These are phyloP conservation scores for Myrmecophaga tridactyla DNA, from an alignment of 2,113 vertebrate species.

Conservation along the genomic window DNA sequence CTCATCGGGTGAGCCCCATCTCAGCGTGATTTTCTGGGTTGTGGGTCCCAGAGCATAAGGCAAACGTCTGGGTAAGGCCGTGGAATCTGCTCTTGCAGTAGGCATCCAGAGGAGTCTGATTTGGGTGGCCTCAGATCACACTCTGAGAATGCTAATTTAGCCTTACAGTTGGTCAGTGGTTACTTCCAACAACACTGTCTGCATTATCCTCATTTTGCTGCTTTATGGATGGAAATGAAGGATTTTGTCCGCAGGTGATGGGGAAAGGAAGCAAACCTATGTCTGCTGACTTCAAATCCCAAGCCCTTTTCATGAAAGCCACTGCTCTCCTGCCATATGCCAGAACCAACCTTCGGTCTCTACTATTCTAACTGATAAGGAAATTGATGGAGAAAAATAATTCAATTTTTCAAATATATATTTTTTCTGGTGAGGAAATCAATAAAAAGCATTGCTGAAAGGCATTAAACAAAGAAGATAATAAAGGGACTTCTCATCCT, in stretches of 20 bases:
- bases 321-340: not conserved
- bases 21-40: not conserved
- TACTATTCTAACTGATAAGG: not conserved
- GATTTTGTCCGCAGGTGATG: not conserved
- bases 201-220: accelerated
- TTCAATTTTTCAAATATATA: not conserved
- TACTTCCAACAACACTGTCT: not conserved
- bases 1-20: not conserved
- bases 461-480: too few species aligned
- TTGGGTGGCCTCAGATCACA: too few species aligned
- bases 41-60: accelerated
- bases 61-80: not conserved
- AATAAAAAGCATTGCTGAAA: too few species aligned
- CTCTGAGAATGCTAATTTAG: too few species aligned
- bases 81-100: accelerated
- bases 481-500: too few species aligned
- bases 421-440: not conserved
- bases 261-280: not conserved
- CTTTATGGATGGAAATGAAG: not conserved
- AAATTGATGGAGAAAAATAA: not conserved
- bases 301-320: accelerated
- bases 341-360: not conserved
- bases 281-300: not conserved
- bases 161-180: accelerated
- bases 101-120: not conserved